A percentile compares a stretch with the other conserved stretches of the same genome.
phyloP scores from a whole-genome alignment of 64 coral and sea anemone species.

The Porites lutea region DNA sequence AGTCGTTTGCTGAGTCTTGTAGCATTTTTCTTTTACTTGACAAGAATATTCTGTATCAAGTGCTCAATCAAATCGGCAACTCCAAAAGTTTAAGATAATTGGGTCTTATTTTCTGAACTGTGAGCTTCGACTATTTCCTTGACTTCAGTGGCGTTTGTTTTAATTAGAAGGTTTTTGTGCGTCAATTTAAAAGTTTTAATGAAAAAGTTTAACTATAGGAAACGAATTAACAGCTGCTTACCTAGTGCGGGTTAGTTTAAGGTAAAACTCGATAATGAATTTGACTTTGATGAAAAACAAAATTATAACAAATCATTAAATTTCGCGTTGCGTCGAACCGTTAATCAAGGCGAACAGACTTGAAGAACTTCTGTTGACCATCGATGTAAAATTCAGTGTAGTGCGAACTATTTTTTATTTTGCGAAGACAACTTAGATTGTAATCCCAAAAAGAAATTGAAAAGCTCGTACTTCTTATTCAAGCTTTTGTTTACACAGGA shows the following conservation, averaged over 20 bases:
- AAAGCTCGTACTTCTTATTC: constrained; percentile 21
- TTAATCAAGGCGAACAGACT: constrained; percentile 2
- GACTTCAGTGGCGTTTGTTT: constrained; percentile 22
- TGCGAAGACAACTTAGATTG: neutral
- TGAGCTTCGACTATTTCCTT: neutral
- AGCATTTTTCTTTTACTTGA: neutral
- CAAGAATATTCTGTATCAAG: neutral
- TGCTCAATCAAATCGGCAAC: neutral
- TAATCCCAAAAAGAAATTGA: constrained; percentile 15
- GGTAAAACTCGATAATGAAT: constrained; percentile 50
- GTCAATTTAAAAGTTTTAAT: constrained; percentile 45
- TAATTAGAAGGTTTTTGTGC: constrained; percentile 45
- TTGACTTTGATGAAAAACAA: constrained; percentile 60
- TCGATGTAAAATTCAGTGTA: neutral
- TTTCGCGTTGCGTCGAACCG: constrained; percentile 17
- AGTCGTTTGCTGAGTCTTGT: neutral
- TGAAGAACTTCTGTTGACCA: neutral
- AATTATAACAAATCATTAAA: constrained; percentile 68
- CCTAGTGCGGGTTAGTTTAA: constrained; percentile 30
- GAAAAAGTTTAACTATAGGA: constrained; percentile 49
- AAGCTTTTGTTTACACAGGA: constrained; percentile 30
- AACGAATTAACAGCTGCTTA: constrained; percentile 48
- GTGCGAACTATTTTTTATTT: neutral
- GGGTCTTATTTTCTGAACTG: neutral
- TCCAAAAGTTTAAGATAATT: constrained; percentile 19